A percentile compares a stretch with the other conserved stretches of the same genome.
Conservation (phyloP, 2,888 invertebrate species). For the Apamea crenata region DNA sequence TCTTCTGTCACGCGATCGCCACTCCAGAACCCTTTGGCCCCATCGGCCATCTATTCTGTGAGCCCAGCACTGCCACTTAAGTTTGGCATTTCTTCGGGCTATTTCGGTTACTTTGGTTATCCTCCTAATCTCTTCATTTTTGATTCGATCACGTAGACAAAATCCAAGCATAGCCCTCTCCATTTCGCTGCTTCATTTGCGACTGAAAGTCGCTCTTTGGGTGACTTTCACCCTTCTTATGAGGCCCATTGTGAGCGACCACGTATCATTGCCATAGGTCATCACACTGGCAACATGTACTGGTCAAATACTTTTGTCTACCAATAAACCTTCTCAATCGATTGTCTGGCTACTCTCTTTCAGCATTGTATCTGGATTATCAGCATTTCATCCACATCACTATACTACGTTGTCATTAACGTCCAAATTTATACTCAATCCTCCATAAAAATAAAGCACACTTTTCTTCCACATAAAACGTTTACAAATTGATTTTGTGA, state of each 20-base stretch:
- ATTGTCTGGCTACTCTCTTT: constrained; percentile 1
- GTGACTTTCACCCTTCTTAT: background rate
- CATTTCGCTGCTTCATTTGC: background rate
- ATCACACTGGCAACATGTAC: background rate
- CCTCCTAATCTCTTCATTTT: background rate
- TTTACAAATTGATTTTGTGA: constrained; percentile 44
- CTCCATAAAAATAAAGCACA: constrained; percentile 28
- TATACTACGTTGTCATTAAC: background rate
- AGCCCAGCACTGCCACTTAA: background rate
- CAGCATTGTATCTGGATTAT: constrained; percentile 14
- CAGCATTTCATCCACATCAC: constrained; percentile 18
- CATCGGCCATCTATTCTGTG: background rate
- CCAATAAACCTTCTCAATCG: background rate
- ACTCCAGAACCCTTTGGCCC: background rate
- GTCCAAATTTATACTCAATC: constrained; percentile 36
- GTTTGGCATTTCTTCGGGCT: background rate
- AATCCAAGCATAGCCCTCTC: background rate
- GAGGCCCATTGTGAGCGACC: background rate
- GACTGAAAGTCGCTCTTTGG: background rate
- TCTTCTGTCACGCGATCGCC: background rate
- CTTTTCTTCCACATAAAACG: constrained; percentile 29
- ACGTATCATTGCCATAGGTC: background rate
- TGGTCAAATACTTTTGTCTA: background rate
- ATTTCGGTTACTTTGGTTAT: background rate
- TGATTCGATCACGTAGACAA: background rate